These are phyloP conservation scores for Cotesia congregata DNA, from an alignment of 2,888 invertebrate genomes.

Conservation along the genomic window DNA sequence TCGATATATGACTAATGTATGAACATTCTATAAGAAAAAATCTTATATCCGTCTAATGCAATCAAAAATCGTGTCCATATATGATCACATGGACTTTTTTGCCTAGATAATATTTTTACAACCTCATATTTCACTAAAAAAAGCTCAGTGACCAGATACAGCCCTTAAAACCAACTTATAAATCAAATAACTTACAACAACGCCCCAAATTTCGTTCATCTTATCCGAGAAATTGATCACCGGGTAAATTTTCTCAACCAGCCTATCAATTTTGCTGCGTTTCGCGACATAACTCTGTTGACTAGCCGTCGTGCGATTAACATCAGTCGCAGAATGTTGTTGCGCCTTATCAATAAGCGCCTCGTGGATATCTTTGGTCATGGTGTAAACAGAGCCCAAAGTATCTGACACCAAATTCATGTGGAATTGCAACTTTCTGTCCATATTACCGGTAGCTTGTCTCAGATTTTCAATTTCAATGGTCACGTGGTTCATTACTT, in stretches of 20 bases:
- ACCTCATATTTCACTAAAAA: too few species aligned
- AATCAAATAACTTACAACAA: slow-evolving; percentile 73
- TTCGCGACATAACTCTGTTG: slow-evolving; percentile 46
- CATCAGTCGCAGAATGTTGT: slow-evolving; percentile 67
- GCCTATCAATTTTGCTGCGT: slow-evolving; percentile 82
- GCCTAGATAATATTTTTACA: too few species aligned
- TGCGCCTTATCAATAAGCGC: slow-evolving; percentile 82
- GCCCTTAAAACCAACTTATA: not conserved
- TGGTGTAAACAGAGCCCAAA: slow-evolving; percentile 81
- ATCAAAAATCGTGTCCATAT: too few species aligned
- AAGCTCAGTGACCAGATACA: too few species aligned
- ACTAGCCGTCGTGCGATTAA: slow-evolving; percentile 68
- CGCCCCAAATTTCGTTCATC: slow-evolving; percentile 93
- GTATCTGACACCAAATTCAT: slow-evolving; percentile 88
- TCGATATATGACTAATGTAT: too few species aligned
- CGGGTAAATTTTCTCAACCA: slow-evolving; percentile 86
- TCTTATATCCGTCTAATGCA: too few species aligned
- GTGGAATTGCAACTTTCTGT: slow-evolving; percentile 87
- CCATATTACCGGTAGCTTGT: slow-evolving; percentile 83
- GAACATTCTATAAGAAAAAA: too few species aligned
- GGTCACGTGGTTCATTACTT: slow-evolving; percentile 85
- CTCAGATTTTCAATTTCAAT: slow-evolving; percentile 85
- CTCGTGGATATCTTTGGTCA: slow-evolving; percentile 87
- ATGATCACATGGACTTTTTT: too few species aligned
- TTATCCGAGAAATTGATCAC: slow-evolving; percentile 89